Base-by-base conservation (phyloP, 2,888 invertebrate species). In the Dasypogon diadema region DNA sequence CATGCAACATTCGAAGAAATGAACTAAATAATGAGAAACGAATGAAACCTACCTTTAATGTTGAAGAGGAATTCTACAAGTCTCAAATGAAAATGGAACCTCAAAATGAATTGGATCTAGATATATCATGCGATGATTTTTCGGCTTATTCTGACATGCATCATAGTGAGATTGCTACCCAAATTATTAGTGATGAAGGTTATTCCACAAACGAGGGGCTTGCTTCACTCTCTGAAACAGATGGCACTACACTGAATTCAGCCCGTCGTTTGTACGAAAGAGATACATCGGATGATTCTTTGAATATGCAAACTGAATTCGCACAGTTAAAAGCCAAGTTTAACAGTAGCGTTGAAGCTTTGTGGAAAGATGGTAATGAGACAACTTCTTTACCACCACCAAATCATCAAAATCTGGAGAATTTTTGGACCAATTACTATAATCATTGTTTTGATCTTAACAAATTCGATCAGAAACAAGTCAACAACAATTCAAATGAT, bases 301-400 rank as follows among this genome's bases (percentile, higher is more conserved):
- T 60, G n/a, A 58, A 60, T 74, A 26, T 58, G 51, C 81, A 81
- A 68, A 79, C 81, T n/a, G 82, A 82, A 80, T 82, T 83, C 78
- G 82, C 81, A 51, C 81, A 81, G 74, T 82, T 83, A 56, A 82
- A 83, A 79, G 83, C 92, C 5, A 92, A 92, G 84, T 92, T 92
- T 83, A 90, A 91, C 83, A 88, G 89, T 79, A 90, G 89, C 82
- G 88, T 92, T 78, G 91, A 91, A 83, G 91, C 91, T 46, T 85
- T 92, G 76, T 92, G 92, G 92, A 88, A 87, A 79, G 80, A 86
- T 83, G 78, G 51, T 74, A 51, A 60, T 18, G 42, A 46, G 3
- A 21, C 75, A 42, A n/a, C 74, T 30, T 46, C 55, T 4, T 54
- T 48, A 46, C 46, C 65, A 18, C 75, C 78, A 21, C 75, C 78